Percentiles rank a stretch among this genome's conserved stretches.
Evolutionary conservation across 2,797 vertebrate genomes (phyloP).

Genomic region (Siniperca obscura): DNA sequence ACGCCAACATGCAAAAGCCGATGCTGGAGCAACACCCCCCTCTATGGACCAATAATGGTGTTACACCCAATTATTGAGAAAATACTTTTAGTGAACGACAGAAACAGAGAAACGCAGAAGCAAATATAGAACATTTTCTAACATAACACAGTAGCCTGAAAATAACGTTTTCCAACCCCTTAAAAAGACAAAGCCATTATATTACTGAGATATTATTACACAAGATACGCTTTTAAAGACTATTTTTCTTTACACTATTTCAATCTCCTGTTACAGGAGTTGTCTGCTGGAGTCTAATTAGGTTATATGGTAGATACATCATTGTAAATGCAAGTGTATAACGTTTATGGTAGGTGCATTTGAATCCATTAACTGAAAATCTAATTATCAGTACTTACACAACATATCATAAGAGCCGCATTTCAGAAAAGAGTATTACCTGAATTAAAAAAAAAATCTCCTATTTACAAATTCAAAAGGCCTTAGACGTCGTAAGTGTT

Average conservation of each 20-base stretch:
- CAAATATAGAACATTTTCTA: background rate
- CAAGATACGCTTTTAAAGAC: background rate
- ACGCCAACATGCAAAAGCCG: too few species aligned
- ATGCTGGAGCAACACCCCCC: constrained; percentile 50
- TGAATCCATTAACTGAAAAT: background rate
- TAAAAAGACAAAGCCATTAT: background rate
- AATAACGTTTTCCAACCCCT: background rate
- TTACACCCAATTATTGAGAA: background rate
- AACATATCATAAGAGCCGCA: too few species aligned
- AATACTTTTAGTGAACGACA: background rate
- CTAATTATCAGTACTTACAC: background rate
- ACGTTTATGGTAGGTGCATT: background rate
- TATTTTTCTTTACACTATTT: background rate
- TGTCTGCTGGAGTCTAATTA: background rate
- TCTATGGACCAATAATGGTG: constrained; percentile 14
- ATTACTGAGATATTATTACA: background rate
- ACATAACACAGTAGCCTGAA: background rate
- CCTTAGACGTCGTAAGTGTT: too few species aligned
- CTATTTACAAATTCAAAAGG: too few species aligned
- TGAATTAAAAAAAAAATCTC: too few species aligned
- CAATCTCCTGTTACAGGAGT: background rate
- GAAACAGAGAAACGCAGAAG: too few species aligned
- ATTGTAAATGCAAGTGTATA: background rate
- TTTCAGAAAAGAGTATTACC: too few species aligned
- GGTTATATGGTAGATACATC: too few species aligned